A percentile compares a stretch with the other conserved stretches of the same genome.
phyloP scores from a whole-genome alignment of 2,888 invertebrate genomes.

The Oligia latruncula region DNA sequence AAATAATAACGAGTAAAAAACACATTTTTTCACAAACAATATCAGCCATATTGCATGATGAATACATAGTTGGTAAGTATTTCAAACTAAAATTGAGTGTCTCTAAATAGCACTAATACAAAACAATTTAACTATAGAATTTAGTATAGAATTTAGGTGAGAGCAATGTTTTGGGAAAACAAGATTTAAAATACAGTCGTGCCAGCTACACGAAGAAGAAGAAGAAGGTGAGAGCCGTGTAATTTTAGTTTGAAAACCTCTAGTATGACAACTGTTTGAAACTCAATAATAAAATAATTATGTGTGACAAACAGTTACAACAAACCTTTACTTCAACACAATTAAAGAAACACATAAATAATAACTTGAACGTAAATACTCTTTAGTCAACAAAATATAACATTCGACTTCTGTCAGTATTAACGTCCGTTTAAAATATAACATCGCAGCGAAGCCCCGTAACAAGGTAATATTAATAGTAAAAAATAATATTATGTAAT shows the following conservation, averaged over 20 bases:
- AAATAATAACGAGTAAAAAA: constrained; percentile 17
- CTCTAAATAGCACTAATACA: background rate
- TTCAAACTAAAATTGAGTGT: constrained; percentile 6
- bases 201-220: too few species aligned
- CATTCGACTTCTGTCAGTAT: constrained; percentile 19
- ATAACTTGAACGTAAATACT: constrained; percentile 42
- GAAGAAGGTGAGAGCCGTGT: background rate
- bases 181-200: too few species aligned
- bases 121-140: background rate
- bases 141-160: too few species aligned
- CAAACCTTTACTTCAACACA: constrained; percentile 25
- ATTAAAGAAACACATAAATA: constrained; percentile 22
- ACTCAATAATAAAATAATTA: constrained; percentile 15
- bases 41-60: constrained; percentile 6
- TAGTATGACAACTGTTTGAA: background rate
- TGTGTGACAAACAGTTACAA: constrained; percentile 9
- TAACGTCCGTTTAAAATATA: constrained; percentile 44
- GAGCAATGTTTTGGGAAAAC: too few species aligned
- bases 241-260: constrained; percentile 1
- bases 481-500: constrained; percentile 56
- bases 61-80: constrained; percentile 1
- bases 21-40: background rate
- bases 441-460: constrained; percentile 58
- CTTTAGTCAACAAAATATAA: constrained; percentile 32
- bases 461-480: constrained; percentile 59